phyloP scores from a whole-genome alignment of 2,888 invertebrate species.

The Pegoplata infirma region DNA sequence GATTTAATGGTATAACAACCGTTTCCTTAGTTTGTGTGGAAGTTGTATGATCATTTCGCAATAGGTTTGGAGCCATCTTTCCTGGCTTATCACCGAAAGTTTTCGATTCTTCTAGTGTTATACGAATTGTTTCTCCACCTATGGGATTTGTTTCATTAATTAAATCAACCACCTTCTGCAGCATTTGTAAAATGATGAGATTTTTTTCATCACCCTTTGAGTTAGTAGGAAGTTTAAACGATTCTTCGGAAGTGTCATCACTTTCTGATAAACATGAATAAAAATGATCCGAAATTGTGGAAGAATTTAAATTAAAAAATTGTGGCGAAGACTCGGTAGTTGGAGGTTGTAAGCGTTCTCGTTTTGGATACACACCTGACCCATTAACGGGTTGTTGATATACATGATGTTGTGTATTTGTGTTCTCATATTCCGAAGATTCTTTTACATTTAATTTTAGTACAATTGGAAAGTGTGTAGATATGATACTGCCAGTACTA shows the following conservation, averaged over 20 bases:
- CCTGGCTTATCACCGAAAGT: background rate
- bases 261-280: constrained; percentile 53
- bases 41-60: too few species aligned
- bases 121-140: background rate
- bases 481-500: constrained; percentile 10
- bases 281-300: constrained; percentile 21
- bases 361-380: background rate
- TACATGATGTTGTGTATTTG: background rate
- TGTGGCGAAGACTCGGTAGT: background rate
- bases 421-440: too few species aligned
- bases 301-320: background rate
- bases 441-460: background rate
- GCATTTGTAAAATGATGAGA: constrained; percentile 49
- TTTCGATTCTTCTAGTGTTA: background rate
- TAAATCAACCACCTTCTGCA: constrained; percentile 59
- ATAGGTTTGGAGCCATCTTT: too few species aligned
- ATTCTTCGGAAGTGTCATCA: background rate
- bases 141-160: constrained; percentile 43
- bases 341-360: background rate
- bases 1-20: background rate
- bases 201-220: constrained; percentile 3
- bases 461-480: constrained; percentile 18
- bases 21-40: background rate
- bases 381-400: background rate
- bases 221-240: background rate